Evolutionary conservation across 2,113 vertebrate species (phyloP).

Genomic region (Mystacornis crossleyi): DNA sequence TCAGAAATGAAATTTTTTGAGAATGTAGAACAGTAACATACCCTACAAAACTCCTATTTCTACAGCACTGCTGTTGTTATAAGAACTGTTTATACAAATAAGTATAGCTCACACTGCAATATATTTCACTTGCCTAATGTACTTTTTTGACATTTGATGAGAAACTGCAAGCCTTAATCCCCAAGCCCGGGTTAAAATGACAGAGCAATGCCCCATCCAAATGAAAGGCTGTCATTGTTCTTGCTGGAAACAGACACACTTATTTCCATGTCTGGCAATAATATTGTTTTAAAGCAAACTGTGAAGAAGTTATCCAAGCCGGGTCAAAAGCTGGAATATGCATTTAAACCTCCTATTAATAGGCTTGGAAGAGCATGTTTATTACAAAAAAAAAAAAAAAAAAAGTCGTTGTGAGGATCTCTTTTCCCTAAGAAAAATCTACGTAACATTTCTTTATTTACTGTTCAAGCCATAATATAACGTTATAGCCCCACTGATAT

Average conservation of each 20-base stretch:
- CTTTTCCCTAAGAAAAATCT: not conserved
- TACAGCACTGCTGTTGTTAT: not conserved
- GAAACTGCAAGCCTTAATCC: constrained; percentile 29
- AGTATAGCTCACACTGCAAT: not conserved
- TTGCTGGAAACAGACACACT: constrained; percentile 8
- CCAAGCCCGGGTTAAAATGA: constrained; percentile 22
- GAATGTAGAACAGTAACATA: not conserved
- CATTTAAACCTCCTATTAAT: constrained; percentile 7
- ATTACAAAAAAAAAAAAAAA: not conserved
- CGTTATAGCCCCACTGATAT: not conserved
- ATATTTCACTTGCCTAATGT: constrained; percentile 28
- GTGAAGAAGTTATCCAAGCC: constrained; percentile 26
- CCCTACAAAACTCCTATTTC: not conserved
- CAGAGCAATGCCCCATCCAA: not conserved
- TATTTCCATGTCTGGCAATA: constrained; percentile 8
- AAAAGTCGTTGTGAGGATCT: not conserved
- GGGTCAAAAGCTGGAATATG: constrained; percentile 26
- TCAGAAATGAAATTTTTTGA: constrained; percentile 6
- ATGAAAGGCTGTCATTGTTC: constrained; percentile 55
- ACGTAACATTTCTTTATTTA: not conserved
- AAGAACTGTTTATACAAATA: constrained; percentile 39
- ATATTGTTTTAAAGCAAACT: constrained; percentile 48
- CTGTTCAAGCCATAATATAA: not conserved
- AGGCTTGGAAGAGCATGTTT: not conserved
- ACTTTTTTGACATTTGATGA: constrained; percentile 49